phyloP scores from a whole-genome alignment of 2,113 vertebrate genomes.

The Pheucticus melanocephalus region DNA sequence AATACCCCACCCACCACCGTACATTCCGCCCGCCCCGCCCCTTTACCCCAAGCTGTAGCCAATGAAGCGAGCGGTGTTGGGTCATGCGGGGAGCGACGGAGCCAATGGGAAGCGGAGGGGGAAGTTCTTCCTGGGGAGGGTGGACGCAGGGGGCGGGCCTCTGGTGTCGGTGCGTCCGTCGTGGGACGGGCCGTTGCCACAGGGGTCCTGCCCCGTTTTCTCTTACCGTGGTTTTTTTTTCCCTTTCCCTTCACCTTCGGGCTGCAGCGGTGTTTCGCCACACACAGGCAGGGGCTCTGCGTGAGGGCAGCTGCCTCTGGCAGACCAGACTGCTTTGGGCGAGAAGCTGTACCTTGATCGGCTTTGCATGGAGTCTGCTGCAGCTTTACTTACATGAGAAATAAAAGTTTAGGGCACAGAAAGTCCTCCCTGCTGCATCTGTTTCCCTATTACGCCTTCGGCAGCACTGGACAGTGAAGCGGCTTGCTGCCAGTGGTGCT shows the following conservation, averaged over 20 bases:
- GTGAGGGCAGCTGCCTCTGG: no score
- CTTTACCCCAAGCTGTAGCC: rapidly evolving
- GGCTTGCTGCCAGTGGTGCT: neutral
- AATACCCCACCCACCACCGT: rapidly evolving
- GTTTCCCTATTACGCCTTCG: neutral
- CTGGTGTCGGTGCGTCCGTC: rapidly evolving
- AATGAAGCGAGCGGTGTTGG: rapidly evolving
- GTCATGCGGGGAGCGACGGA: rapidly evolving
- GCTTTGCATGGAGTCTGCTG: neutral
- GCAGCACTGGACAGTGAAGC: no score
- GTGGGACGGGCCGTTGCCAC: rapidly evolving
- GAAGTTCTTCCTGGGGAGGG: rapidly evolving
- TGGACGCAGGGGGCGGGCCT: no score
- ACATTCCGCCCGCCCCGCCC: rapidly evolving
- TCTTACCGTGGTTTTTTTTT: rapidly evolving
- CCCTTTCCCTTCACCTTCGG: rapidly evolving
- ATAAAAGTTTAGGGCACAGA: neutral
- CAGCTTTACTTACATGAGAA: neutral
- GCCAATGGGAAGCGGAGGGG: neutral
- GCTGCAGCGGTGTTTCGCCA: rapidly evolving
- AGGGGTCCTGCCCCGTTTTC: rapidly evolving
- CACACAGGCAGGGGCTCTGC: rapidly evolving
- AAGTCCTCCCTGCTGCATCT: neutral
- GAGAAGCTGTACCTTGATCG: no score
- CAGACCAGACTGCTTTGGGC: neutral